phyloP scores from a whole-genome alignment of 2,888 invertebrate genomes.

The Nasonia oneida region DNA sequence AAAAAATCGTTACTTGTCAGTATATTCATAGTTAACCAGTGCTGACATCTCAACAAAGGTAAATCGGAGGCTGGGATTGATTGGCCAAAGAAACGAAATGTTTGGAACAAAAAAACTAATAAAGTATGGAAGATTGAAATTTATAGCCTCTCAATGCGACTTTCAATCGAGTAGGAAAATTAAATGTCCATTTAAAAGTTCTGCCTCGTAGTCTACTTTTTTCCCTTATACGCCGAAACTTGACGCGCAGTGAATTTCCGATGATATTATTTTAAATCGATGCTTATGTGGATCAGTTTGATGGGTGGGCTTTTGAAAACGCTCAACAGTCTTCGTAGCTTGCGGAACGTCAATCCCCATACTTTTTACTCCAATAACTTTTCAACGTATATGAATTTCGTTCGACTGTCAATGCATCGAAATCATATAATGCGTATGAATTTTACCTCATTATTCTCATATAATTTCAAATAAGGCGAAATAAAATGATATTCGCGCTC shows the following conservation, averaged over 20 bases:
- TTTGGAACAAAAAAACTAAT: neutral
- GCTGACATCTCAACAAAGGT: neutral
- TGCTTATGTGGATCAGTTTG: neutral
- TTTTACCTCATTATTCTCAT: no score
- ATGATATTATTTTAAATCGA: neutral
- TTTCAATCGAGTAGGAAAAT: constrained; percentile 50
- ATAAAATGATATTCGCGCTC: no score
- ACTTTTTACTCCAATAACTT: neutral
- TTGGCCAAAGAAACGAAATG: neutral
- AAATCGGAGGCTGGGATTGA: neutral
- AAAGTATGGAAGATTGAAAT: neutral
- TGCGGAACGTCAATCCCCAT: neutral
- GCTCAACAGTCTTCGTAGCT: neutral
- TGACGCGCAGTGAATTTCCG: neutral
- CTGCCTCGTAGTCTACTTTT: neutral
- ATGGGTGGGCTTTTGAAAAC: neutral
- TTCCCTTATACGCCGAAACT: neutral
- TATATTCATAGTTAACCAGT: neutral
- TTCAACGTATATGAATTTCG: neutral
- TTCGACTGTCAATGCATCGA: neutral
- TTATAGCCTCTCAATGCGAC: neutral
- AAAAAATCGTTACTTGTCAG: neutral
- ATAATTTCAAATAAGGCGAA: no score
- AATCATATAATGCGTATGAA: neutral
- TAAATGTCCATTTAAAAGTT: constrained; percentile 45